Evolutionary conservation across 2,888 invertebrate genomes (phyloP).

Genomic region (Ditula angustiorana): DNA sequence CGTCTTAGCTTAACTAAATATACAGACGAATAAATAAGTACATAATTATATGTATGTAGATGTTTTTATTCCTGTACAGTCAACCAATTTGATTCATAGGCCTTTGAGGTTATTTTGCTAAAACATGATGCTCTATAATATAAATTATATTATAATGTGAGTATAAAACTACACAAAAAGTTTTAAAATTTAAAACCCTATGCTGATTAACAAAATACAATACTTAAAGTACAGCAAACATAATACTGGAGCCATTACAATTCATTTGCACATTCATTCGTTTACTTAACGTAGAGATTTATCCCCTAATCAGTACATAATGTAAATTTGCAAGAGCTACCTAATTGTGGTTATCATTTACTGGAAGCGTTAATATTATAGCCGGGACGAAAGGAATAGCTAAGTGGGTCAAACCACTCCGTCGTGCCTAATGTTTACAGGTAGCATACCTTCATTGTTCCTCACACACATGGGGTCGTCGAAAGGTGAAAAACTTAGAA

Average conservation of each 20-base stretch:
- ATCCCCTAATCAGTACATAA: slow-evolving; percentile 11
- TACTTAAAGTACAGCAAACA: too few species aligned
- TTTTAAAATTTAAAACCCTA: too few species aligned
- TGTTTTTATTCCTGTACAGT: too few species aligned
- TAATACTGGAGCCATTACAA: background rate
- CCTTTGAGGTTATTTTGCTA: too few species aligned
- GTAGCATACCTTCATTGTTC: background rate
- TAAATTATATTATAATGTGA: too few species aligned
- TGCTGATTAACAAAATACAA: background rate
- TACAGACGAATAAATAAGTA: too few species aligned
- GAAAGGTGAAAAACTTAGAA: background rate
- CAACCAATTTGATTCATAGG: too few species aligned
- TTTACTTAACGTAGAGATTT: background rate
- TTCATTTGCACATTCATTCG: background rate
- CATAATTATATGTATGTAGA: too few species aligned
- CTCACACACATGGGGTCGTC: background rate
- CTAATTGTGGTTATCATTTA: slow-evolving; percentile 15
- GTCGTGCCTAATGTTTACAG: slow-evolving; percentile 46
- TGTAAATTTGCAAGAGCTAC: slow-evolving; percentile 9
- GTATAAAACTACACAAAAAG: too few species aligned
- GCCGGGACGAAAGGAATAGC: slow-evolving; percentile 48
- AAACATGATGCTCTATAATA: too few species aligned
- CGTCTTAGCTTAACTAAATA: too few species aligned
- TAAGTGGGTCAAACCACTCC: slow-evolving; percentile 60
- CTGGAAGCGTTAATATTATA: slow-evolving; percentile 10